A percentile compares a stretch with the other conserved stretches of the same genome.
Evolutionary conservation across 2,113 vertebrate genomes (phyloP).

Genomic region (Xyliphius kryptos): DNA sequence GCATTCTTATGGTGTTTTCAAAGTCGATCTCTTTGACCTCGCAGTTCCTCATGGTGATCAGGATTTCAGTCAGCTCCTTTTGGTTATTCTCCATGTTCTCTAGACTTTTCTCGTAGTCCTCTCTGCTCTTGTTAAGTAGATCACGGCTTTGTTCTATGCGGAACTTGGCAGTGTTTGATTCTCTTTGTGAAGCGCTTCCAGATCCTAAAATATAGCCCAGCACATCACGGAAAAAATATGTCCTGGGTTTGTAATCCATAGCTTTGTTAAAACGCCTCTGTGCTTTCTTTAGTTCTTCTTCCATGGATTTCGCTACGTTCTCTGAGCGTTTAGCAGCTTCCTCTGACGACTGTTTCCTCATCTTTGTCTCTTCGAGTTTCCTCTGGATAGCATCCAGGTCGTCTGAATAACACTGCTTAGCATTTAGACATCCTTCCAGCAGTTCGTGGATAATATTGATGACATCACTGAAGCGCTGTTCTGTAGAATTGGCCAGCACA

Average conservation of each 20-base stretch:
- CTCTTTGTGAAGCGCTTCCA: no score
- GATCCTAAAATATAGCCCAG: no score
- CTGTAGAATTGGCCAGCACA: neutral
- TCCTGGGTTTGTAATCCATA: constrained; percentile 20
- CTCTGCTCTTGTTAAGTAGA: constrained; percentile 34
- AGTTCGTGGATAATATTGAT: constrained; percentile 34
- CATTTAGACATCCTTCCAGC: constrained; percentile 28
- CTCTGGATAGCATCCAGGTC: constrained; percentile 3
- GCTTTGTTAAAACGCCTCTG: neutral
- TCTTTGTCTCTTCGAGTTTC: constrained; percentile 2
- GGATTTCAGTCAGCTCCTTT: constrained; percentile 43
- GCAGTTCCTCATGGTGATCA: constrained; percentile 38
- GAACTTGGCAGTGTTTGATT: constrained; percentile 20
- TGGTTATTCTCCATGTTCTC: constrained; percentile 43
- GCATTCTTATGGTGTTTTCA: constrained; percentile 25
- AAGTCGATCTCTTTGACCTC: constrained; percentile 47
- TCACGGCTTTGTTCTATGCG: no score
- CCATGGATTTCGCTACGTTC: neutral
- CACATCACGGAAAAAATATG: no score
- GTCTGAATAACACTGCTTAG: constrained; percentile 14
- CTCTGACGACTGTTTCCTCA: constrained; percentile 13
- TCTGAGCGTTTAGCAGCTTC: constrained; percentile 16
- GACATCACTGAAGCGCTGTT: constrained; percentile 17
- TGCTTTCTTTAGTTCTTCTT: constrained; percentile 1
- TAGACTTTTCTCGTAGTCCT: constrained; percentile 33